Percentiles rank a stretch among this genome's conserved stretches.
Conservation (phyloP, 2,113 vertebrate species). For the Anhinga anhinga region DNA sequence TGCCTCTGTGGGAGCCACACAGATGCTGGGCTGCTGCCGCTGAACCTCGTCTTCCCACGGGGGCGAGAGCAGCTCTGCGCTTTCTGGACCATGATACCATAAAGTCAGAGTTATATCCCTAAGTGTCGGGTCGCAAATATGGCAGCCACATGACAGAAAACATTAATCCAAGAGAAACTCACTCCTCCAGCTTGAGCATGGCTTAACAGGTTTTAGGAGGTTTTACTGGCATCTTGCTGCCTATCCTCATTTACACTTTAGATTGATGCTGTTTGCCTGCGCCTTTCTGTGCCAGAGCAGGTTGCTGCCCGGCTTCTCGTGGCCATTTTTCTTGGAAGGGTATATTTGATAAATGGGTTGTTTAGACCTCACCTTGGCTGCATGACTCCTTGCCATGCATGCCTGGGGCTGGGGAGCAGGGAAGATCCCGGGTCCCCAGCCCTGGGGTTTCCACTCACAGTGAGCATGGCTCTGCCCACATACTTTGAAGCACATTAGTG, state of each 20-base stretch:
- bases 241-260: neutral
- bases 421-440: neutral
- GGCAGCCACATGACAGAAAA: neutral
- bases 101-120: neutral
- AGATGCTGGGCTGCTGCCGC: accelerated
- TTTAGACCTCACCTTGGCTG: neutral
- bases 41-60: accelerated
- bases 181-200: neutral
- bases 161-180: neutral
- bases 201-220: neutral
- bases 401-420: neutral
- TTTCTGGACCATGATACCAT: neutral
- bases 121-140: neutral
- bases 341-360: neutral
- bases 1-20: accelerated
- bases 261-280: neutral
- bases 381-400: neutral
- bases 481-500: neutral
- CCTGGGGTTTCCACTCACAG: accelerated
- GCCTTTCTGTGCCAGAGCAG: neutral
- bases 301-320: neutral
- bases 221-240: neutral
- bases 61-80: neutral
- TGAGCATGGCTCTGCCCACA: neutral
- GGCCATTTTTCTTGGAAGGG: neutral